Percentiles rank a stretch among this genome's conserved stretches.
These are phyloP conservation scores for Anthopleura xanthogrammica DNA, from an alignment of 92 coral and sea anemone genomes.

Conservation along the genomic window DNA sequence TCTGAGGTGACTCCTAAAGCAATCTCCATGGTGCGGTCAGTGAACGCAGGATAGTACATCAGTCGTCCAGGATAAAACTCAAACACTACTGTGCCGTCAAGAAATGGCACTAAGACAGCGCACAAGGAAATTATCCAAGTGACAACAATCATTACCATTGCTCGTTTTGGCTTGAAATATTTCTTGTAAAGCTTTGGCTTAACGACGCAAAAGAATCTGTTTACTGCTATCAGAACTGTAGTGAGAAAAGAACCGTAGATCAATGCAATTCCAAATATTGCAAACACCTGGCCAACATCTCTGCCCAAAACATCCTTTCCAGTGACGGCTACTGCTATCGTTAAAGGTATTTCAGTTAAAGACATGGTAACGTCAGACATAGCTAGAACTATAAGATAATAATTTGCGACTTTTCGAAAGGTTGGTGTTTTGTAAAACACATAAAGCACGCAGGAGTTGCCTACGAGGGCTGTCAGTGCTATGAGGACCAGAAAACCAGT, in stretches of 20 bases:
- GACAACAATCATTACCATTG: not conserved
- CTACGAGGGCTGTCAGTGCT: conserved; percentile 21
- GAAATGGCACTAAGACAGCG: not conserved
- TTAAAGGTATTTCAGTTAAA: conserved; percentile 14
- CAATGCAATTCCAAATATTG: not conserved
- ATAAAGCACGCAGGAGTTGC: conserved; percentile 19
- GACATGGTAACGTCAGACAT: conserved; percentile 26
- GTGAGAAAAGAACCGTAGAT: conserved; percentile 27
- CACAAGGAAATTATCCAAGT: conserved; percentile 15
- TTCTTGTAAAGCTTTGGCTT: conserved; percentile 32
- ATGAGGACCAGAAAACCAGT: conserved; percentile 23
- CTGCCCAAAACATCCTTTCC: conserved; percentile 21
- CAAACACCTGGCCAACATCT: not conserved
- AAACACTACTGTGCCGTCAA: conserved; percentile 7
- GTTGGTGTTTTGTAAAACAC: conserved; percentile 32
- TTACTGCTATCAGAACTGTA: conserved; percentile 17
- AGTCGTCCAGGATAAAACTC: conserved; percentile 27
- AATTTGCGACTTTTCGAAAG: conserved; percentile 28
- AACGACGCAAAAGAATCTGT: conserved; percentile 36
- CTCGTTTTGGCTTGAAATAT: conserved; percentile 29
- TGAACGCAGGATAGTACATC: conserved; percentile 6
- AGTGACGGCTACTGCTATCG: not conserved
- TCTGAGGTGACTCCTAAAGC: not conserved
- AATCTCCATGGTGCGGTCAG: not conserved
- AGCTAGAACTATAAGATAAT: conserved; percentile 26